Base-by-base conservation (phyloP, 1,140 invertebrate species). In the Pseudomyrmex sp. region DNA sequence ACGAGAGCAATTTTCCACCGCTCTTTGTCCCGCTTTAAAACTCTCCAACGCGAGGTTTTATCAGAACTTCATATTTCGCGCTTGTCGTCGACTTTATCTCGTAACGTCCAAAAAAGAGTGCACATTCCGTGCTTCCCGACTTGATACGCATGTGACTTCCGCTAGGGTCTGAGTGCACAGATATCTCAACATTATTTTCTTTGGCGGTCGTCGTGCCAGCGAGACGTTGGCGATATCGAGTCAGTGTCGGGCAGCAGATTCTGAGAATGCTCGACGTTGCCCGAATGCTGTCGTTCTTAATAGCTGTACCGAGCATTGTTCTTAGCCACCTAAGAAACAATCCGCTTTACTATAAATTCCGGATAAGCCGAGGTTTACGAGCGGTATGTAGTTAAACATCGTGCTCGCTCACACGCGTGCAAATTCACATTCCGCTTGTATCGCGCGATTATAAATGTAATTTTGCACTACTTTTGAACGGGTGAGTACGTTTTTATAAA, bases 291-390 rank as follows among this genome's bases (percentile, higher is more conserved):
- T 26, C 76, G 65, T 48, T 62, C 83, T 86, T 89, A 91, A 88
- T 87, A 83, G 80, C 73, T 86, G 87, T 82, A 87, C 72, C 72
- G 80, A 54, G 72, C 75, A 46, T 87, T 85, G 85, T 87, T 82
- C 86, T 83, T 56, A 62, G 77, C 20, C 77, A 74, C 59, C 82
- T 85, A 91, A 91, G 90, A 90, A 91, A 90, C 85, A 85, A 90
- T 77, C 75, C 85, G 88, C 58, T 90, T 90, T 86, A 85, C 90
- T 87, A 89, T 91, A 90, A 91, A 91, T 91, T 90, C 84, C 87
- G 87, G 90, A 91, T 91, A 90, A 91, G 90, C 90, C 83, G 70
- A 91, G 87, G 85, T 91, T 91, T 90, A 91, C 80, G 88, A 61
- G 44, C 61, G 73, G 73, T 35, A 54, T 62, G 72, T 62, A 84